These are phyloP conservation scores for Prosopocoilus inquinatus DNA, from an alignment of 2,888 invertebrate genomes.

Conservation along the genomic window DNA sequence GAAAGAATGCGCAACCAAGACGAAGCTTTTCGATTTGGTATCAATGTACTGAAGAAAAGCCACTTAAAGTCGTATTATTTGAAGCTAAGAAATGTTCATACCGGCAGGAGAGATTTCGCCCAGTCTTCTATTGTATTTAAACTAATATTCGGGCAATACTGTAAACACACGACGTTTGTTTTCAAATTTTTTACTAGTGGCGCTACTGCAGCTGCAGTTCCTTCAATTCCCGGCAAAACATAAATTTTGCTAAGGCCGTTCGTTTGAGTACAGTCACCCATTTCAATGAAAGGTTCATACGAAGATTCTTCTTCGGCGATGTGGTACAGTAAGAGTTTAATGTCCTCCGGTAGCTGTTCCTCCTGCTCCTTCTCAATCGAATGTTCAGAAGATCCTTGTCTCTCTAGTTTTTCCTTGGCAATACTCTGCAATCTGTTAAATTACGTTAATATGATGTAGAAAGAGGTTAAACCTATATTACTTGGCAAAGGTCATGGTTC, in stretches of 20 bases:
- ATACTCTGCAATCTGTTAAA: slow-evolving; percentile 53
- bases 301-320: slow-evolving; percentile 61
- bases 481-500: slow-evolving; percentile 74
- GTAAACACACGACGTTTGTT: slow-evolving; percentile 56
- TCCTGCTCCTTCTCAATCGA: slow-evolving; percentile 6
- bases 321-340: slow-evolving; percentile 60
- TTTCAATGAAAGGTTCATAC: neutral
- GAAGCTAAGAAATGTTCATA: slow-evolving; percentile 37
- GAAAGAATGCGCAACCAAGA: slow-evolving; percentile 82
- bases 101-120: slow-evolving; percentile 56
- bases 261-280: neutral
- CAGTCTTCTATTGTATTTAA: slow-evolving; percentile 53
- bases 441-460: neutral
- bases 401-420: slow-evolving; percentile 44
- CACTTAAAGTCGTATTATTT: no score
- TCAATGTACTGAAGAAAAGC: no score
- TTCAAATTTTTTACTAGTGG: slow-evolving; percentile 55
- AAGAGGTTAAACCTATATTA: neutral
- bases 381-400: neutral
- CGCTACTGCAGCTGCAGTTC: slow-evolving; percentile 57
- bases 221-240: slow-evolving; percentile 69
- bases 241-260: slow-evolving; percentile 37
- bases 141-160: slow-evolving; percentile 52
- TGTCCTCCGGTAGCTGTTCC: slow-evolving; percentile 42
- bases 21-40: slow-evolving; percentile 51